A percentile compares a stretch with the other conserved stretches of the same genome.
Evolutionary conservation across 2,797 vertebrate genomes (phyloP).

Genomic region (Amblyraja radiata): DNA sequence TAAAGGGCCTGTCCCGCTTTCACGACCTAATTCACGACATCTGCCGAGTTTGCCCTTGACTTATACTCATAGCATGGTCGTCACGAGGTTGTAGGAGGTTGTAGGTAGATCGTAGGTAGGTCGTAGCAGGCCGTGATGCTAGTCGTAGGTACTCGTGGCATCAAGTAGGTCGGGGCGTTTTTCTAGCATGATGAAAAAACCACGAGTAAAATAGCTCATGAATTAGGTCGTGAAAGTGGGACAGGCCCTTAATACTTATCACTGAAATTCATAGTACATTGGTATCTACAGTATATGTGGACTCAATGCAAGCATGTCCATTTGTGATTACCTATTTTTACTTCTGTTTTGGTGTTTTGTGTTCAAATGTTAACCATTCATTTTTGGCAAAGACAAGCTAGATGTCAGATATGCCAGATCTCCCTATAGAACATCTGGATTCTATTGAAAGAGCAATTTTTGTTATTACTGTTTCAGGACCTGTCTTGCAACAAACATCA

Average conservation of each 20-base stretch:
- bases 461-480: neutral
- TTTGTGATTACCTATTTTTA: neutral
- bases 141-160: too few relatives aligned
- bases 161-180: too few relatives aligned
- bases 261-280: neutral
- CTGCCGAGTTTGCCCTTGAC: too few relatives aligned
- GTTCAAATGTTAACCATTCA: neutral
- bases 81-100: too few relatives aligned
- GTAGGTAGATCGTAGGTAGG: too few relatives aligned
- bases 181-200: too few relatives aligned
- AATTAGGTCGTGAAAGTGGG: too few relatives aligned
- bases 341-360: neutral
- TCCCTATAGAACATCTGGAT: neutral
- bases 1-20: too few relatives aligned
- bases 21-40: too few relatives aligned
- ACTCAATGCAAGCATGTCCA: neutral
- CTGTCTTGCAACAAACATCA: neutral
- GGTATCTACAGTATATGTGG: neutral
- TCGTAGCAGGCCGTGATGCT: too few relatives aligned
- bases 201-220: too few relatives aligned
- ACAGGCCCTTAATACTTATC: neutral
- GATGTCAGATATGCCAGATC: neutral
- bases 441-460: neutral
- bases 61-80: too few relatives aligned
- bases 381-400: neutral